Conservation (phyloP, 23 tunicate species). For the Styela clava region DNA sequence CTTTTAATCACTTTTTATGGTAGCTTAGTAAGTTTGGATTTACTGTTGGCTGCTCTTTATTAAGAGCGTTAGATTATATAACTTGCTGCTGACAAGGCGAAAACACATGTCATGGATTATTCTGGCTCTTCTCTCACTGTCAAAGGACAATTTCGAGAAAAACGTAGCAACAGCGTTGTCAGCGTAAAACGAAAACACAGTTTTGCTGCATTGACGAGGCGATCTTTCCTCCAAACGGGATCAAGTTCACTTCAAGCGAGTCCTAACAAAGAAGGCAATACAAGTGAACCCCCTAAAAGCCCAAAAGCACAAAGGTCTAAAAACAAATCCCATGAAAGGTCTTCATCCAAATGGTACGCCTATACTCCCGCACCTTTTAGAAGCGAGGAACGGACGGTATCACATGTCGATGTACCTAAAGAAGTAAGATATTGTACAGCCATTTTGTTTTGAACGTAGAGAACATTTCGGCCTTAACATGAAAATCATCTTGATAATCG, state of each 20-base stretch:
- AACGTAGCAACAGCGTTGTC: constrained; percentile 9
- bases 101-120: background rate
- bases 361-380: constrained; percentile 30
- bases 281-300: constrained; percentile 4
- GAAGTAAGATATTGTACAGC: background rate
- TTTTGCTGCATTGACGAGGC: constrained; percentile 14
- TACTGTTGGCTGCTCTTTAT: too few species aligned
- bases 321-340: background rate
- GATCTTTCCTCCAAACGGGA: constrained; percentile 3
- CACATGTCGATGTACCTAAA: constrained; percentile 23
- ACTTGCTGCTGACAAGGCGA: too few species aligned
- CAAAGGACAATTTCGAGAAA: constrained; percentile 13
- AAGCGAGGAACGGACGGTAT: constrained; percentile 1
- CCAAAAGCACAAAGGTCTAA: constrained; percentile 3
- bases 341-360: constrained; percentile 23
- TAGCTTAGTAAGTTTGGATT: too few species aligned
- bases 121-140: background rate
- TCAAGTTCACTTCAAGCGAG: constrained; percentile 11
- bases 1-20: too few species aligned
- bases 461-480: too few species aligned
- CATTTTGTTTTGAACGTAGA: too few species aligned
- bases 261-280: background rate
- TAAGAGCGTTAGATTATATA: too few species aligned
- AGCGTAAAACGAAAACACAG: constrained; percentile 22
- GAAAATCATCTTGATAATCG: too few species aligned